Evolutionary conservation across 2,888 invertebrate species (phyloP).

Genomic region (Meiosimyza platycephala): DNA sequence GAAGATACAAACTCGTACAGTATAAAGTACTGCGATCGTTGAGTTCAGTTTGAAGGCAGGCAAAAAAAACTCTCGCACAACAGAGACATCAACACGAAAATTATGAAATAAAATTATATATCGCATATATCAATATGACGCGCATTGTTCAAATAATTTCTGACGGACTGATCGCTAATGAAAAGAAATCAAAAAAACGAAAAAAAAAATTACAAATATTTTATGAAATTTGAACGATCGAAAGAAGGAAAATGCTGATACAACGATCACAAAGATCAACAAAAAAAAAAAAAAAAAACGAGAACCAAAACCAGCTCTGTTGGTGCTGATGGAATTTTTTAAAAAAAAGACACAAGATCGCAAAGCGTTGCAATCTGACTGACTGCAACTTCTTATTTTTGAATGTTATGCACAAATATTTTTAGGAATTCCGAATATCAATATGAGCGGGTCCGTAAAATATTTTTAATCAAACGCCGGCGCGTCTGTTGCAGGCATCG

Average conservation of each 20-base stretch:
- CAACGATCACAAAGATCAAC: background rate
- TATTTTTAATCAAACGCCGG: constrained; percentile 22
- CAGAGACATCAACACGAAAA: constrained; percentile 49
- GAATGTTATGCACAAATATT: constrained; percentile 15
- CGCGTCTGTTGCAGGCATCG: constrained; percentile 10
- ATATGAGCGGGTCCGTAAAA: constrained; percentile 14
- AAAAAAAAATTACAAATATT: constrained; percentile 18
- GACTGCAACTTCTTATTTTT: constrained; percentile 18
- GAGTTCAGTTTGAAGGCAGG: background rate
- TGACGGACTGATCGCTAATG: constrained; percentile 41
- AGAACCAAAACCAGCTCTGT: background rate
- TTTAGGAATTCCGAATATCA: constrained; percentile 14
- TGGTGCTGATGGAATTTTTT: background rate
- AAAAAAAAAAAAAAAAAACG: constrained; percentile 1
- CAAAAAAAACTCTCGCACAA: constrained; percentile 39
- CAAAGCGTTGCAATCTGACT: background rate
- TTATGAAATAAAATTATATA: constrained; percentile 58
- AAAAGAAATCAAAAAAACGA: background rate
- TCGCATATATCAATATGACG: constrained; percentile 64
- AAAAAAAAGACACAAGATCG: background rate
- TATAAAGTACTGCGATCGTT: background rate
- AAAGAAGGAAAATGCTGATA: background rate
- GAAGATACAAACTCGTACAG: constrained; percentile 36
- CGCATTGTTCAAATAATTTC: constrained; percentile 59
- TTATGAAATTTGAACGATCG: constrained; percentile 6